Conservation (phyloP, 2,888 invertebrate genomes). For the Patella pellucida region DNA sequence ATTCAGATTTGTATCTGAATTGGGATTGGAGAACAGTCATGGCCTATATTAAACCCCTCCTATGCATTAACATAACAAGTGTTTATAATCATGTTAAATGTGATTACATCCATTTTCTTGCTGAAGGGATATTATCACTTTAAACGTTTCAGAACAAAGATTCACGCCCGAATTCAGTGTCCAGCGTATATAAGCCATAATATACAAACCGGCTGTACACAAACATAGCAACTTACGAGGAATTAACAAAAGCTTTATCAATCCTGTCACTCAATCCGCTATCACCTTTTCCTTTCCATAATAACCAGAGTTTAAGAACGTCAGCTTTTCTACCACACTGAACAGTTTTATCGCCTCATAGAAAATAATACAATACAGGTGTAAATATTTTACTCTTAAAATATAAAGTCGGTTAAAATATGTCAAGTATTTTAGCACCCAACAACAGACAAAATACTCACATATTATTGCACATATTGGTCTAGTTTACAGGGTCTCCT, state of each 20-base stretch:
- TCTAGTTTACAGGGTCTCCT: too few species aligned
- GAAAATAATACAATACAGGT: not conserved
- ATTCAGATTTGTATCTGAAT: too few species aligned
- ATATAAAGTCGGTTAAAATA: too few species aligned
- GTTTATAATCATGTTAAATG: too few species aligned
- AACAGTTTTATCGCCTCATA: slow-evolving; percentile 62
- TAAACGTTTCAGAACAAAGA: not conserved
- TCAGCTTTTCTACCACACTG: slow-evolving; percentile 66
- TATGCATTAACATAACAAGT: too few species aligned
- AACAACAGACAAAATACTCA: too few species aligned
- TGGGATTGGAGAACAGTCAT: too few species aligned
- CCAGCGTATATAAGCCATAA: not conserved
- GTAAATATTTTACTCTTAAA: not conserved
- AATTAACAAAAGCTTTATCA: slow-evolving; percentile 52
- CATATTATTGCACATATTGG: too few species aligned
- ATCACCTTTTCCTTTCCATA: slow-evolving; percentile 62
- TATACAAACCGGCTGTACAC: not conserved
- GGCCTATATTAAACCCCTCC: too few species aligned
- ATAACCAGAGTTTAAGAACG: slow-evolving; percentile 60
- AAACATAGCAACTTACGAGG: slow-evolving; percentile 40
- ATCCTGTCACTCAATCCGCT: slow-evolving; percentile 47
- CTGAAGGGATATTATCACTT: not conserved
- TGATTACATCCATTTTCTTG: too few species aligned
- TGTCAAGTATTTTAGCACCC: too few species aligned
- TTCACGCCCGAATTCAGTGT: not conserved